Percentiles rank a stretch among this genome's conserved stretches.
These are phyloP conservation scores for Rhingia campestris DNA, from an alignment of 2,888 invertebrate genomes.

Conservation along the genomic window DNA sequence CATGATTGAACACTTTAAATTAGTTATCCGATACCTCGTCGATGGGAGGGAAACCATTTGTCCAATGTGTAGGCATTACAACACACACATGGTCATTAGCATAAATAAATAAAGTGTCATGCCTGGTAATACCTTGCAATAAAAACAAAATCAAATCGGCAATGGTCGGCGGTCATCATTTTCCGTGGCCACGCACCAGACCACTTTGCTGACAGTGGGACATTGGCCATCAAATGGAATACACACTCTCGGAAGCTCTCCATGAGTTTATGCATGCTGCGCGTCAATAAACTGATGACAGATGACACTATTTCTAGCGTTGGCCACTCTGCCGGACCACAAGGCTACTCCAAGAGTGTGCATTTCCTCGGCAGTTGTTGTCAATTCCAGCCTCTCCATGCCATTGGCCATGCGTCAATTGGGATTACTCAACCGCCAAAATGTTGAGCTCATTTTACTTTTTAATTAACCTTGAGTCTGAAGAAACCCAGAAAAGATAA, in stretches of 20 bases:
- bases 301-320: not conserved
- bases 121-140: conserved; percentile 13
- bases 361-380: conserved; percentile 6
- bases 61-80: conserved; percentile 12
- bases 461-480: conserved; percentile 64
- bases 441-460: conserved; percentile 53
- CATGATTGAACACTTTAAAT: conserved; percentile 35
- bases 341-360: conserved; percentile 24
- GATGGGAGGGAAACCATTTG: conserved; percentile 24
- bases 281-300: not conserved
- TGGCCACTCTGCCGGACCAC: conserved; percentile 1
- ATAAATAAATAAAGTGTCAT: conserved; percentile 31
- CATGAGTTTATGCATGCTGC: conserved; percentile 3
- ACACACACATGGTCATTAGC: conserved; percentile 35
- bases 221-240: conserved; percentile 37
- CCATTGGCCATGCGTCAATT: conserved; percentile 4
- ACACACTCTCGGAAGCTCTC: conserved; percentile 2
- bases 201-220: not conserved
- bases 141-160: conserved; percentile 38
- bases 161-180: not conserved
- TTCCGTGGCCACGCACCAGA: not conserved
- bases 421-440: conserved; percentile 33
- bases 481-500: conserved; percentile 33
- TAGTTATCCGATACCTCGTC: not conserved
- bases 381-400: not conserved